Base-by-base conservation (phyloP, 2,888 invertebrate species). In the Amiota mariae region DNA sequence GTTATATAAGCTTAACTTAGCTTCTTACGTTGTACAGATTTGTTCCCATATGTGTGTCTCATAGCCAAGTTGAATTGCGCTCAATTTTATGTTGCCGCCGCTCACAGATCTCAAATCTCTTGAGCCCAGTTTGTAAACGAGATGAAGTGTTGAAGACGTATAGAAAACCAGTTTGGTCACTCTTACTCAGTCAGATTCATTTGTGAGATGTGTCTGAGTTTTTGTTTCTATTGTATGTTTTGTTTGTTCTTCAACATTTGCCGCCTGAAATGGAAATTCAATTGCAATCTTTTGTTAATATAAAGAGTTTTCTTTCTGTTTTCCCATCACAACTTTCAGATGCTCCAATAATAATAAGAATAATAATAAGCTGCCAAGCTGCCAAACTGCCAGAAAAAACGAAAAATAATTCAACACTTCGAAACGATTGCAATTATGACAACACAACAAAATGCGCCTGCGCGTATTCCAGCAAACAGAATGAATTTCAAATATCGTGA, bases 401-500 rank as follows among this genome's bases (percentile, higher is more conserved):
- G 68, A 70, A 68, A 13, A 20, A 68, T 20, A 51, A 36, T 20
- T 12, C 11, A 24, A 11, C 49, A 24, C 54, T 68, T 63, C 13
- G 24, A 63, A 46, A 46, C n/a, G n/a, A 54, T 24, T 18, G 46
- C 63, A 68, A 20, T n/a, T 68, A 68, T 68, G 36, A 18, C 13
- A n/a, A 20, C 18, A 15, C 18, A 61, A 61, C 63, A 63, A 13
- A 68, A 51, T 71, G 57, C 57, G 15, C 13, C 54, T 11, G 59
- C 59, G 20, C 46, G 59, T 11, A 59, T n/a, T n/a, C n/a, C 70
- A 46, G 75, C 63, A 72, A 80, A 75, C 74, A 80, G 81, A 84
- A 80, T 84, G 78, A 89, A 87, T 74, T 84, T 88, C 54, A 89
- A 88, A 81, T 88, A 89, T 78, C 87, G 89, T 71, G 88, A 88